Conservation (phyloP, 2,888 invertebrate species). For the Leucania comma region DNA sequence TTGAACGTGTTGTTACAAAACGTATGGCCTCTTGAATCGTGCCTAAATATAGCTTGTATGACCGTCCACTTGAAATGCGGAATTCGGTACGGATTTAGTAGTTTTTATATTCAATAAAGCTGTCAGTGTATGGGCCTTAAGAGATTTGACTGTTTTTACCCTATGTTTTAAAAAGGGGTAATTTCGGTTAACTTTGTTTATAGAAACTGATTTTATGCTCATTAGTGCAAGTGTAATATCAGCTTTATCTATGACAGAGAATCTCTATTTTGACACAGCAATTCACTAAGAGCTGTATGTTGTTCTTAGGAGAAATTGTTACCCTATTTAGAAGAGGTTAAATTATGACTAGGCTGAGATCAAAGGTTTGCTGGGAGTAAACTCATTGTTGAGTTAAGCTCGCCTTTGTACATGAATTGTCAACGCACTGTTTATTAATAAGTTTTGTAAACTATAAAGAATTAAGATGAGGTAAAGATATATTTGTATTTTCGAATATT, state of each 20-base stretch:
- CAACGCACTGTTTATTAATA: no score
- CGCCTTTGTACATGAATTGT: no score
- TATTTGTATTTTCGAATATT: not conserved
- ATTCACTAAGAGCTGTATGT: not conserved
- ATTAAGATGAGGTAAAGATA: not conserved
- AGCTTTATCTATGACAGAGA: constrained; percentile 15
- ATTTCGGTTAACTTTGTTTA: constrained; percentile 22
- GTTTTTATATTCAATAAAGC: not conserved
- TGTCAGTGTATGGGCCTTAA: constrained; percentile 29
- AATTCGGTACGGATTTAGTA: constrained; percentile 43
- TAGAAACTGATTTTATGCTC: constrained; percentile 38
- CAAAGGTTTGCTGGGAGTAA: not conserved
- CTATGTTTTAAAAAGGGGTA: constrained; percentile 25
- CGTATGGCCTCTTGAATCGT: constrained; percentile 60
- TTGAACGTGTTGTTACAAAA: constrained; percentile 47
- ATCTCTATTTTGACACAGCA: constrained; percentile 32
- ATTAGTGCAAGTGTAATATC: constrained; percentile 51
- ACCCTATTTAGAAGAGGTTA: constrained; percentile 2
- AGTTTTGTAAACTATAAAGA: no score
- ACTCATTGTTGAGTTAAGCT: no score
- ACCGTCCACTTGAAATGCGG: constrained; percentile 62
- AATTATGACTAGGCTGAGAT: not conserved
- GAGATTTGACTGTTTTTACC: constrained; percentile 32
- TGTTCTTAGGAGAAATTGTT: not conserved
- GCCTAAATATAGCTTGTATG: constrained; percentile 60